phyloP scores from a whole-genome alignment of 2,113 vertebrate species.

The Rhynchopsitta pachyrhyncha region DNA sequence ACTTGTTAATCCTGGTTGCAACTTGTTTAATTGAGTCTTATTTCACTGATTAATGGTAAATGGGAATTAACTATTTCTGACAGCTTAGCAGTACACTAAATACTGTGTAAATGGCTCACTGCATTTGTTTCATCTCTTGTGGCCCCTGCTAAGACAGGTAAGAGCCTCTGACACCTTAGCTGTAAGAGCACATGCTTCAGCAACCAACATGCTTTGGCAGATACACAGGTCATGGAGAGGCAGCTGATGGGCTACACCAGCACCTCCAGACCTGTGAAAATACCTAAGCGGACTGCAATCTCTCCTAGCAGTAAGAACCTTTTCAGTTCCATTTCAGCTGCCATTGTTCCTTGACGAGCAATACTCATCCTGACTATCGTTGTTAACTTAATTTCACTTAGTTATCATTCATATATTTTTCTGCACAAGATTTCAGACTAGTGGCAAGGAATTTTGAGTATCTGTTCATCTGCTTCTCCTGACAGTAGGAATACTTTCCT shows the following conservation, averaged over 20 bases:
- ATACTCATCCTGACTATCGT: background rate
- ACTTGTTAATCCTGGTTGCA: background rate
- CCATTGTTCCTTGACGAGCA: constrained; percentile 4
- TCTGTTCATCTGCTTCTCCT: constrained; percentile 33
- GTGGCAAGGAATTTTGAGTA: constrained; percentile 1
- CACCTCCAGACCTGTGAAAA: background rate
- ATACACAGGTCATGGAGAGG: background rate
- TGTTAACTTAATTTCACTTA: background rate
- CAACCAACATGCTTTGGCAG: background rate
- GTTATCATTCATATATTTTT: background rate
- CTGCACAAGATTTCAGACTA: background rate
- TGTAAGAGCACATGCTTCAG: background rate
- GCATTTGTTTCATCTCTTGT: background rate
- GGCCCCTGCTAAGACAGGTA: background rate
- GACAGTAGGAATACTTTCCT: constrained; percentile 6
- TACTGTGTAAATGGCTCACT: background rate
- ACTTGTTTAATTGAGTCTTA: background rate
- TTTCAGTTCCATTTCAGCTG: background rate
- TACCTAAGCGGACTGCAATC: background rate
- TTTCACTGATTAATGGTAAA: background rate
- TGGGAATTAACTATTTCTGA: background rate
- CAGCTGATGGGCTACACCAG: background rate
- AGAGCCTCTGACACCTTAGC: background rate
- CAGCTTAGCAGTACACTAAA: background rate
- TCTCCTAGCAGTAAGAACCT: background rate